These are phyloP conservation scores for Xanthorhoe spadicearia DNA, from an alignment of 2,888 invertebrate species.

Conservation along the genomic window DNA sequence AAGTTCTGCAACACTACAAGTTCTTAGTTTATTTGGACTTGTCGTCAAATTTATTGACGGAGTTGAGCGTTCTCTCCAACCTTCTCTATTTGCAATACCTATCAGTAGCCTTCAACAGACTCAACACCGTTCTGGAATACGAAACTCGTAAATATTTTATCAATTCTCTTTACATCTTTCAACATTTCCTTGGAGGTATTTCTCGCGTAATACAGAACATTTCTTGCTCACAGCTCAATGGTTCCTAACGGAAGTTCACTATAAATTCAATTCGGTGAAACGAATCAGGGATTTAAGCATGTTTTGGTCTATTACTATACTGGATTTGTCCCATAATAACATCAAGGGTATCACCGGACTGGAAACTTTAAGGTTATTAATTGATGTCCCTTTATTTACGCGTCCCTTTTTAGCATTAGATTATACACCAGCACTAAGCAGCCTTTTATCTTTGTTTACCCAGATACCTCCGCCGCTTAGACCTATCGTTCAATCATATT, in stretches of 20 bases:
- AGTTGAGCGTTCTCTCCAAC: conserved; percentile 78
- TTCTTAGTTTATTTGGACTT: conserved; percentile 86
- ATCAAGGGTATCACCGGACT: conserved; percentile 84
- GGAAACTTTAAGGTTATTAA: conserved; percentile 76
- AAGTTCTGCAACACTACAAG: conserved; percentile 80
- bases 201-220: conserved; percentile 22
- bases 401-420: conserved; percentile 13
- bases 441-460: conserved; percentile 38
- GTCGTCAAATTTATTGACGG: conserved; percentile 81
- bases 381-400: conserved; percentile 14
- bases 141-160: conserved; percentile 70
- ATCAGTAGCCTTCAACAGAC: conserved; percentile 83
- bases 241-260: conserved; percentile 86
- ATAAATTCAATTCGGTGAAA: conserved; percentile 83
- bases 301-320: conserved; percentile 86
- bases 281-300: conserved; percentile 79
- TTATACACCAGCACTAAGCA: conserved; percentile 19
- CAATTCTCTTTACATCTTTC: conserved; percentile 2
- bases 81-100: conserved; percentile 85
- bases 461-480: conserved; percentile 84
- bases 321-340: conserved; percentile 86
- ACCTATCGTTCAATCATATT: conserved; percentile 86
- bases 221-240: conserved; percentile 76
- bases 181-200: conserved; percentile 9
- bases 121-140: conserved; percentile 82